Percentiles rank a stretch among this genome's conserved stretches.
Evolutionary conservation across 2,888 invertebrate species (phyloP).

Genomic region (Cephus pygmeus): DNA sequence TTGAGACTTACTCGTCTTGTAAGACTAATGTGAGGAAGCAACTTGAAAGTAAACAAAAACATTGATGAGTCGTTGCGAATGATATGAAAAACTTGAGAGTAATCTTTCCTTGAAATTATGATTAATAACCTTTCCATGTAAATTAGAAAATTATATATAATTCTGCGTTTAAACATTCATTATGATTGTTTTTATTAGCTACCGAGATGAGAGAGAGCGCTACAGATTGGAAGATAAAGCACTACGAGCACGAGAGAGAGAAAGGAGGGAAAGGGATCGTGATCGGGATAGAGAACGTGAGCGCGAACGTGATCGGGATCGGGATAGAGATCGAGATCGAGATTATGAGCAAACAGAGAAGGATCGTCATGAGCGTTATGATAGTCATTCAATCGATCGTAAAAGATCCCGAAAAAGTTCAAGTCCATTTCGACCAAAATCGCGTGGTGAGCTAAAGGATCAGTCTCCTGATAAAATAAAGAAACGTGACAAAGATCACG

Average conservation of each 20-base stretch:
- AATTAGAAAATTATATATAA: not conserved
- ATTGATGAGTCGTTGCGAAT: not conserved
- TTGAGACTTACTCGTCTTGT: not conserved
- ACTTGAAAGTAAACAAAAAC: not conserved
- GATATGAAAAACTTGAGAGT: not conserved
- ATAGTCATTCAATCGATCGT: slow-evolving; percentile 53
- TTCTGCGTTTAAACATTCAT: not conserved
- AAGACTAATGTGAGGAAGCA: not conserved
- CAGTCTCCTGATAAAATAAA: slow-evolving; percentile 62
- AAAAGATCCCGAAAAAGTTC: slow-evolving; percentile 63
- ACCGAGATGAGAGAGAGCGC: slow-evolving; percentile 63
- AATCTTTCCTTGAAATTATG: not conserved
- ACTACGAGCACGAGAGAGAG: not conserved
- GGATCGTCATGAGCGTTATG: slow-evolving; percentile 65
- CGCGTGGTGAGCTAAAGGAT: slow-evolving; percentile 64
- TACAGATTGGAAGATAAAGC: slow-evolving; percentile 57
- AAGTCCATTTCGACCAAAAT: slow-evolving; percentile 55
- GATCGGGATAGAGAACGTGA: slow-evolving; percentile 42
- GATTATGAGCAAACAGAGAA: slow-evolving; percentile 54
- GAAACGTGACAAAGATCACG: slow-evolving; percentile 71
- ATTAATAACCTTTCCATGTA: not conserved
- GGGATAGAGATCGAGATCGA: slow-evolving; percentile 42
- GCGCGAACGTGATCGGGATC: slow-evolving; percentile 19
- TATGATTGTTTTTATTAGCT: slow-evolving; percentile 34
- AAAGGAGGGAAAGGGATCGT: slow-evolving; percentile 63